These are phyloP conservation scores for Phenganax subtilis DNA, from an alignment of 92 coral and sea anemone genomes.

Conservation along the genomic window DNA sequence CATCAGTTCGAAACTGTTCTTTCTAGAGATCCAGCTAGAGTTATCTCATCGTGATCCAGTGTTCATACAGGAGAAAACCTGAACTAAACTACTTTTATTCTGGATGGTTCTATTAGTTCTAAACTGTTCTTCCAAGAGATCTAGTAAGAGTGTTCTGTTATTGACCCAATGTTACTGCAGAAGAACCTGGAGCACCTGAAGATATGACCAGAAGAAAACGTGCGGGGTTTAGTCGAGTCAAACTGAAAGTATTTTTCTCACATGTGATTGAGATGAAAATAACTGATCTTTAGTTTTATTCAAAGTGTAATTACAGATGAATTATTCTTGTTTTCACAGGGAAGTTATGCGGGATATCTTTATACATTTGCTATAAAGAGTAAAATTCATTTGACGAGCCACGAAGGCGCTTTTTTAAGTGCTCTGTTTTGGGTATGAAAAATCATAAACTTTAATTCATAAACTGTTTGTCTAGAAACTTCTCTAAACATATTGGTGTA, in stretches of 20 bases:
- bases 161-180: too few relatives aligned
- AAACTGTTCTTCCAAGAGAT: too few relatives aligned
- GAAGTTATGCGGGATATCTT: slow-evolving; percentile 88
- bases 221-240: too few relatives aligned
- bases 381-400: slow-evolving; percentile 66
- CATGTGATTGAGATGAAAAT: not conserved
- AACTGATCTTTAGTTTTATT: too few relatives aligned
- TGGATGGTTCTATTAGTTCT: too few relatives aligned
- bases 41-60: too few relatives aligned
- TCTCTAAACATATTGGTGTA: not conserved
- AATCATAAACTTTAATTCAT: not conserved
- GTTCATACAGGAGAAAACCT: too few relatives aligned
- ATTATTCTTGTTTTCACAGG: slow-evolving; percentile 45
- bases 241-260: not conserved
- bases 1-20: too few relatives aligned
- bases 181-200: too few relatives aligned
- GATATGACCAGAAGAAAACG: too few relatives aligned
- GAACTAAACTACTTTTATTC: not conserved
- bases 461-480: not conserved
- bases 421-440: slow-evolving; percentile 92
- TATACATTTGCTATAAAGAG: slow-evolving; percentile 94
- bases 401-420: slow-evolving; percentile 81
- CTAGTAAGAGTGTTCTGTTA: too few relatives aligned
- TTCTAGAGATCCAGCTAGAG: too few relatives aligned
- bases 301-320: not conserved